Base-by-base conservation (phyloP, 1,140 invertebrate genomes). In the Plodia interpunctella region DNA sequence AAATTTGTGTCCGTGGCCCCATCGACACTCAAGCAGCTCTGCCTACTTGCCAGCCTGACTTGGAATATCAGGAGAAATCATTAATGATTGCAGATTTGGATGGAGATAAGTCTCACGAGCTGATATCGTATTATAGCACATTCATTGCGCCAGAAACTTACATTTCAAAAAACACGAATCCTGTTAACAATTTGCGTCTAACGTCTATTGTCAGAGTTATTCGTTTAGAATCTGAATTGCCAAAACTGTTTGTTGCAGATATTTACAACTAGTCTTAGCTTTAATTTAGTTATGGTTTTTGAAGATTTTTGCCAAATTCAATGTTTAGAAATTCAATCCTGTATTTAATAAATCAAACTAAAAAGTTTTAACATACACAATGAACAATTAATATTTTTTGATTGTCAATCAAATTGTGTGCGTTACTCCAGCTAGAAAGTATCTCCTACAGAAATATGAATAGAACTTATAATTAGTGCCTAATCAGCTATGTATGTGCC, bases 121-220 rank as follows among this genome's bases (percentile, higher is more conserved):
- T 96, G 17, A 94, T 96, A 30, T 94, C 93, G 50, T 96, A 95
- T 74, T 91, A 91, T 57, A 93, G 93, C 62, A 94, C 91, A 5
- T 95, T 93, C 78, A 76, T 90, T 13, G 79, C 83, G 15, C 83
- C 84, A n/a, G 88, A 91, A 20, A 65, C 74, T 17, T 87, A 90
- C 66, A 71, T 67, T 61, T 72, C 86, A 55, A 87, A 90, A 38
- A 88, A 78, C 4, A 70, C 76, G n/a, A 85, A 87, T 70, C 85
- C 88, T 66, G 76, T 83, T 59, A 76, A 85, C 25, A 80, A 90
- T 55, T 93, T 91, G 90, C 90, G 91, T 30, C 74, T 95, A 25
- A 86, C 91, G 38, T 94, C 93, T 8, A 90, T 91, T 60, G 91
- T 94, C 13, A 91, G 92, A 66, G 90, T 94, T 25, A 91, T 94